Conservation (phyloP, 2,797 vertebrate species). For the Acanthurus tractus region DNA sequence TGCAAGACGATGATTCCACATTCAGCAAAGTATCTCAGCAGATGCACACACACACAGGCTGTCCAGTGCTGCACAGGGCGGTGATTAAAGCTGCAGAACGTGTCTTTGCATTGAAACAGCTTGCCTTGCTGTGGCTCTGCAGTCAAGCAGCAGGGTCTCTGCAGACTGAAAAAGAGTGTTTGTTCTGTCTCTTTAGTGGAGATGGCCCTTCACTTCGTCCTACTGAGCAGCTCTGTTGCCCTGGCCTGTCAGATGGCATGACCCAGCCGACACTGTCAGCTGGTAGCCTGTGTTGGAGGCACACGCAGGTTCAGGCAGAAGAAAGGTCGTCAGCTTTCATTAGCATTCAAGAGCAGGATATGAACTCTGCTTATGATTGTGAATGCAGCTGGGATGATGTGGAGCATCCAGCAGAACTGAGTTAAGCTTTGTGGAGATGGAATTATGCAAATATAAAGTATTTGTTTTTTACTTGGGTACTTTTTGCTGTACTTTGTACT, state of each 20-base stretch:
- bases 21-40: conserved; percentile 21
- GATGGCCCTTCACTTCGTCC: conserved; percentile 17
- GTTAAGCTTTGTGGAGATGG: conserved; percentile 17
- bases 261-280: conserved; percentile 26
- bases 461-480: background rate
- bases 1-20: conserved; percentile 8
- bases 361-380: conserved; percentile 35
- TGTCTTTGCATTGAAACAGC: conserved; percentile 51
- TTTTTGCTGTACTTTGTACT: background rate
- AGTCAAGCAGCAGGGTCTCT: conserved; percentile 25
- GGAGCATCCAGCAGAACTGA: conserved; percentile 15
- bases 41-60: conserved; percentile 24
- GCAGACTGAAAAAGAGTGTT: conserved; percentile 25
- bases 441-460: conserved; percentile 4
- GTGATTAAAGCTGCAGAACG: conserved; percentile 39
- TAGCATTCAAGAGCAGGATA: conserved; percentile 31
- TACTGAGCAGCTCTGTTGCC: conserved; percentile 28
- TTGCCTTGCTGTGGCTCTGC: conserved; percentile 20
- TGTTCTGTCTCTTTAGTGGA: conserved; percentile 16
- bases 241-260: conserved; percentile 40
- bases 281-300: conserved; percentile 38
- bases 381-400: conserved; percentile 12
- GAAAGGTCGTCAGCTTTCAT: conserved; percentile 49
- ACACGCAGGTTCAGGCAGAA: conserved; percentile 49
- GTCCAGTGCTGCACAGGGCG: background rate